Evolutionary conservation across 2,888 invertebrate species (phyloP), one percentile per base, ranked within the genome.

Genomic region (Papilio protenor): DNA sequence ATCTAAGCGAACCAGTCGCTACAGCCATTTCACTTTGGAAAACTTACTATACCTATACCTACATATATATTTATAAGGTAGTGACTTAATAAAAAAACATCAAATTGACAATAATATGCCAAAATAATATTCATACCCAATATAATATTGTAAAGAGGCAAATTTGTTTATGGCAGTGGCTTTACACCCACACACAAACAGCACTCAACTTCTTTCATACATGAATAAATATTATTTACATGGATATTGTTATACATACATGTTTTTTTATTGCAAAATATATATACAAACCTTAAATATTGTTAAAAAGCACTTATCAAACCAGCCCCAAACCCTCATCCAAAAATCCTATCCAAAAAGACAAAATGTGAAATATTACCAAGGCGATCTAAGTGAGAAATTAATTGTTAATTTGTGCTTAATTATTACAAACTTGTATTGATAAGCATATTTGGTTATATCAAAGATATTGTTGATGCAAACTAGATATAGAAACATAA

Each of bases 241-340:
- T 86, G 87, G 82, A 83, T 88, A 84, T 86, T 87, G 88, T 86
- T 89, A 89, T 89, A 91, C 89, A 87, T 89, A 66, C n/a, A 89
- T 87, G 87, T 84, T 90, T 87, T 88, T 89, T 89, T 89, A 89
- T 90, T 89, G 92, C 92, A 93, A 94, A 94, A 91, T 89, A 92
- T 94, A 94, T 94, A 90, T 94, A 94, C 94, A 94, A 81, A 84
- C 90, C 89, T 90, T 86, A 87, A 45, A 85, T 89, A 89, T 87
- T 88, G 82, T 89, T 87, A 90, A 92, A 92, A 92, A 93, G 92
- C 93, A 92, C 91, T 92, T 92, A 90, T 87, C 85, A 89, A 86
- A 52, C 87, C 89, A 86, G 87, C 87, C 87, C 86, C 84, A 84
- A 86, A 85, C 87, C 86, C 85, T 84, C 87, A 85, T 86, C 85